Conservation (phyloP, 1,140 invertebrate genomes). For the Panulirus ornatus region DNA sequence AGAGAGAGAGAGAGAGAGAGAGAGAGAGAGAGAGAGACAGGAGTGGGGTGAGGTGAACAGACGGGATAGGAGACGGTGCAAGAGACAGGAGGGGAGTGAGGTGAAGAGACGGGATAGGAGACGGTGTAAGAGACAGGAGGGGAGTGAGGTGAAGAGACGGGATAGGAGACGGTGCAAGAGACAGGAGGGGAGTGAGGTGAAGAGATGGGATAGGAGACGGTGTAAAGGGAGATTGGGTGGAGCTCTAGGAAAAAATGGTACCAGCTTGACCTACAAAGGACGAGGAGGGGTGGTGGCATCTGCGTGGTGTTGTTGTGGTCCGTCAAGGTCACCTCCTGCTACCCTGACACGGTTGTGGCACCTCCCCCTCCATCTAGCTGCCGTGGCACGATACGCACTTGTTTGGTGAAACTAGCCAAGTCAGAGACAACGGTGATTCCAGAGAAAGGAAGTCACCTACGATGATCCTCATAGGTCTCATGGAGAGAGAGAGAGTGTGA, state of each 20-base stretch:
- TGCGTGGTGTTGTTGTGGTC: no score
- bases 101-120: background rate
- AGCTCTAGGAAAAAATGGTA: background rate
- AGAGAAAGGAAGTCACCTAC: no score
- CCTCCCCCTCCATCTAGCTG: no score
- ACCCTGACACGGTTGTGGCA: no score
- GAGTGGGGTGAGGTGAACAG: no score
- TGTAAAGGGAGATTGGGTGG: background rate
- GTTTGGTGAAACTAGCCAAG: no score
- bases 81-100: background rate
- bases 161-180: background rate
- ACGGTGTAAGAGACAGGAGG: background rate
- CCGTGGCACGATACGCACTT: no score
- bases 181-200: background rate
- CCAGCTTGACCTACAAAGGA: background rate
- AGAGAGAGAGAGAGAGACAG: background rate
- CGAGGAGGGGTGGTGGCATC: background rate
- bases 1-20: constrained; percentile 6
- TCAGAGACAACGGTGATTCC: no score
- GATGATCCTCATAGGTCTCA: no score
- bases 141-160: background rate
- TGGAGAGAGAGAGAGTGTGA: no score
- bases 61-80: background rate
- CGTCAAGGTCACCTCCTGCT: no score
- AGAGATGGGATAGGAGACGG: background rate